Percentiles rank a stretch among this genome's conserved stretches.
phyloP scores from a whole-genome alignment of 2,113 vertebrate genomes.

The Indri indri region DNA sequence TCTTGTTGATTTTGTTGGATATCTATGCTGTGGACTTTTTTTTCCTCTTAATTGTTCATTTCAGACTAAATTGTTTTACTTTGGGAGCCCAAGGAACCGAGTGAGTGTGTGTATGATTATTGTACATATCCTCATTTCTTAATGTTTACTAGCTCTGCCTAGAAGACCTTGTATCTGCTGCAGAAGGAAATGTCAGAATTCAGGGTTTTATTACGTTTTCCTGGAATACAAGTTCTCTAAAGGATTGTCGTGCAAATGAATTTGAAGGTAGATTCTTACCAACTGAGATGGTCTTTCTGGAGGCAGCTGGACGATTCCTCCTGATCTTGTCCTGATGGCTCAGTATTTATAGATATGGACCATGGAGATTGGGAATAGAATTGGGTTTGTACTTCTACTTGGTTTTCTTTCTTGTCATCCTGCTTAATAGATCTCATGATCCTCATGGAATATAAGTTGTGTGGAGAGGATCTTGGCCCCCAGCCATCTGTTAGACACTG shows the following conservation, averaged over 20 bases:
- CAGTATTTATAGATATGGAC: fast-evolving
- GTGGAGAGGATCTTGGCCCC: not conserved
- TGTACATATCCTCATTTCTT: not conserved
- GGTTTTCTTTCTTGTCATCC: not conserved
- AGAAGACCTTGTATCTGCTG: not conserved
- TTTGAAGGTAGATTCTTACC: fast-evolving
- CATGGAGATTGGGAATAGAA: not conserved
- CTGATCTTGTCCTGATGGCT: not conserved
- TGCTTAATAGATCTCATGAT: not conserved
- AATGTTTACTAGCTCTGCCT: not conserved
- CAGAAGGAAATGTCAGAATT: not conserved
- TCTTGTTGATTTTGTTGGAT: not conserved
- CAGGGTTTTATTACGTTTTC: not conserved
- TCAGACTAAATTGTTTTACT: not conserved
- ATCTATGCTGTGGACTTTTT: no score
- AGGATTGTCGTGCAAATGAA: not conserved
- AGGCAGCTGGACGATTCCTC: not conserved
- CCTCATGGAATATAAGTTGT: not conserved
- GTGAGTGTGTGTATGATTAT: fast-evolving
- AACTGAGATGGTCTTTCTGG: not conserved
- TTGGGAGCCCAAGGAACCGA: not conserved
- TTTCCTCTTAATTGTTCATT: not conserved
- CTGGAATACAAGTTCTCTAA: not conserved
- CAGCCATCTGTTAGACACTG: not conserved
- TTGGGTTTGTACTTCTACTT: not conserved